Conservation (phyloP, 2,888 invertebrate genomes). For the Anticlea derivata region DNA sequence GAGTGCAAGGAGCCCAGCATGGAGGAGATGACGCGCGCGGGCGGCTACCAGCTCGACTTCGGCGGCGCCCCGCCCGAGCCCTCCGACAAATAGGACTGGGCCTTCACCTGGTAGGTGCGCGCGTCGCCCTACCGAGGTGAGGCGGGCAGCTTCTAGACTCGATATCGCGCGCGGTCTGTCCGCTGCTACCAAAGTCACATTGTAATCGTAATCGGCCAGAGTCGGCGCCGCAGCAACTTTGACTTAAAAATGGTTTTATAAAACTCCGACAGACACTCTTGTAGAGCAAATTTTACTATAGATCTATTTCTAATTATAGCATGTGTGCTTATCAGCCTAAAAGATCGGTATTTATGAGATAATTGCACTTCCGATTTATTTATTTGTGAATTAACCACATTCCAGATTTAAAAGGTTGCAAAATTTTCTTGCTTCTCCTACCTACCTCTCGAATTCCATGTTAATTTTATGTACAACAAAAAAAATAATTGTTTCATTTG, state of each 20-base stretch:
- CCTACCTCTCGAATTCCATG: constrained; percentile 13
- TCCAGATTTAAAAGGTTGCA: constrained; percentile 35
- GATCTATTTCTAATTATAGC: constrained; percentile 47
- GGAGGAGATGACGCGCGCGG: constrained; percentile 94
- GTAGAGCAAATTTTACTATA: constrained; percentile 50
- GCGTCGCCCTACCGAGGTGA: constrained; percentile 32
- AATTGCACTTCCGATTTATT: constrained; percentile 69
- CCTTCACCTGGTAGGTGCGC: constrained; percentile 32
- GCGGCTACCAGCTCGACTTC: constrained; percentile 88
- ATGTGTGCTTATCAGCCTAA: constrained; percentile 57
- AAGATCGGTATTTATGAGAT: constrained; percentile 49
- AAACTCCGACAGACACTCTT: constrained; percentile 41
- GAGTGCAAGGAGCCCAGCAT: constrained; percentile 96
- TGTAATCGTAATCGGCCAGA: constrained; percentile 40
- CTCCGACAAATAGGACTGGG: constrained; percentile 64
- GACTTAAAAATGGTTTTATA: constrained; percentile 35
- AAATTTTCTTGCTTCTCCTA: constrained; percentile 1
- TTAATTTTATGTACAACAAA: background rate
- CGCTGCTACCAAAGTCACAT: constrained; percentile 56
- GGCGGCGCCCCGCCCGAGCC: constrained; percentile 76
- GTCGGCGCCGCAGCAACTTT: constrained; percentile 34
- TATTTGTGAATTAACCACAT: constrained; percentile 43
- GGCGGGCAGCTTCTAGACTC: constrained; percentile 28
- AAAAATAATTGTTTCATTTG: background rate
- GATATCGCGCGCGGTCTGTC: constrained; percentile 41